Evolutionary conservation across 2,113 vertebrate genomes (phyloP), one percentile per base, ranked within the genome.

Genomic region (Pluvianellus socialis): DNA sequence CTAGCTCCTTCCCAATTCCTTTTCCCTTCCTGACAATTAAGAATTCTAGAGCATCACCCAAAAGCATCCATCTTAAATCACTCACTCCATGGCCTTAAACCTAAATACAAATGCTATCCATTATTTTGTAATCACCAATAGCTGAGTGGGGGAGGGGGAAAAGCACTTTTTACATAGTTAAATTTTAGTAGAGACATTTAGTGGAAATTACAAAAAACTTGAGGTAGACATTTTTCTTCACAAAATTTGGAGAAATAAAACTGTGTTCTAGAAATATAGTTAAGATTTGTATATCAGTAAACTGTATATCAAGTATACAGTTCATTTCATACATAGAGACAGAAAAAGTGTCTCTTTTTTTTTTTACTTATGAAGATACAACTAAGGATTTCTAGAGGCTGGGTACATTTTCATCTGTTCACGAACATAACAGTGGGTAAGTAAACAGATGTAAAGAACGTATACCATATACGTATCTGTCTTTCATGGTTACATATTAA

Each of bases 351-450:
- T 38, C 38, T 38, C n/a, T n/a, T n/a, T 38, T 38, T 38, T 38
- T 38, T 88, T 40, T 91, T 74, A 58, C 30, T 52, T 24, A 80
- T 10, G 13, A 13, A 62, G 45, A 71, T 24, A 45, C 5, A 81
- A 32, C 13, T 56, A 68, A 40, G 24, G 30, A 45, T 38, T 89
- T 87, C 55, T 66, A 62, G 40, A 76, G 40, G 9, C 27, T 38
- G 10, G 11, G 14, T 67, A 79, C 52, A 21, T 45, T 77, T 91
- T 71, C 32, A 20, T 55, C 28, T 23, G 19, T 21, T 82, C 50
- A 27, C 26, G 85, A 61, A 42, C 12, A 58, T 42, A 90, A 33
- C 6, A 52, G 30, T 0, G 0, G 4, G 12, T 50, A 23, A 2
- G 0, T 9, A 86, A 79, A 80, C 3, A 87, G n/a, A 71, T 11